Percentiles rank a stretch among this genome's conserved stretches.
Evolutionary conservation across 2,888 invertebrate genomes (phyloP).

Genomic region (Antheraea assamensis): DNA sequence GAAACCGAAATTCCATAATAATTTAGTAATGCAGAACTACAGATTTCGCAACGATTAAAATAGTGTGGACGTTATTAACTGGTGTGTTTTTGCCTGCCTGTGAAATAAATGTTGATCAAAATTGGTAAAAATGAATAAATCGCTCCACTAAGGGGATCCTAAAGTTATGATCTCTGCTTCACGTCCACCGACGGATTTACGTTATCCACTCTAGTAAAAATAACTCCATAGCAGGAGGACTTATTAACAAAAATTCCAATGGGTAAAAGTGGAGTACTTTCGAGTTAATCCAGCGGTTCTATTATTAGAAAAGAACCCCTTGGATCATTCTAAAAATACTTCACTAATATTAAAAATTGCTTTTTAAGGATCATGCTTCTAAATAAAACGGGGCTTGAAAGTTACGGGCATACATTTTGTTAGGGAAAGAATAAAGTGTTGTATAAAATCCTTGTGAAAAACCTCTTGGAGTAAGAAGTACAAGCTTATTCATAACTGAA

Average conservation of each 20-base stretch:
- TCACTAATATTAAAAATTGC: neutral
- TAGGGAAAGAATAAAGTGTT: too few relatives aligned
- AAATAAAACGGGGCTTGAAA: neutral
- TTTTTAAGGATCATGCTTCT: neutral
- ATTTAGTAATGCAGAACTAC: too few relatives aligned
- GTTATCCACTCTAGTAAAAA: neutral
- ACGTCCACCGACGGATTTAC: neutral
- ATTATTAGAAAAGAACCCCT: slow-evolving; percentile 2
- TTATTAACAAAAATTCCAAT: neutral
- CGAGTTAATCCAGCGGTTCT: neutral
- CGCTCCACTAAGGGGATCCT: neutral
- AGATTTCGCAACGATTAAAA: too few relatives aligned
- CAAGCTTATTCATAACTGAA: too few relatives aligned
- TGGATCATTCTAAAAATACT: slow-evolving; percentile 1
- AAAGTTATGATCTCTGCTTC: neutral
- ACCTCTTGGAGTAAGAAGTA: too few relatives aligned
- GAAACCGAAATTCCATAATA: too few relatives aligned
- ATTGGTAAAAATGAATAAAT: neutral
- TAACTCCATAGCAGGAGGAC: neutral
- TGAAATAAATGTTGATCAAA: neutral
- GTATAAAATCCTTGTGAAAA: too few relatives aligned
- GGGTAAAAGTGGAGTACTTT: neutral
- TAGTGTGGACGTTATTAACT: too few relatives aligned
- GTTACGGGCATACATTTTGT: too few relatives aligned
- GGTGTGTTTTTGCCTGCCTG: neutral